A percentile compares a stretch with the other conserved stretches of the same genome.
Evolutionary conservation across 2,113 vertebrate species (phyloP).

Genomic region (Peromyscus leucopus): DNA sequence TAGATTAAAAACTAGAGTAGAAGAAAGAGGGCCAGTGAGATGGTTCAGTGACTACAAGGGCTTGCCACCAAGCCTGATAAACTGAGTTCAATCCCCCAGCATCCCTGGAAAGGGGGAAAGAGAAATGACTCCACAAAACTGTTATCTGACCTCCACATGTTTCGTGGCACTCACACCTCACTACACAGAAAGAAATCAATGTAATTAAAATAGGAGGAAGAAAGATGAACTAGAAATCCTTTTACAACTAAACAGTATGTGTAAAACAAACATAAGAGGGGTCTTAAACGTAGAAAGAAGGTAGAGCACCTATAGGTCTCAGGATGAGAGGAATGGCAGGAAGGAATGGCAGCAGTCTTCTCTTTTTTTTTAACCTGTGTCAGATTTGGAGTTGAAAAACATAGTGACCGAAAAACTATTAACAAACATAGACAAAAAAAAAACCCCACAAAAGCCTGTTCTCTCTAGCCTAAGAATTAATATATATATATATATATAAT

Average conservation of each 20-base stretch:
- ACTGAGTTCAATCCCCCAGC: background rate
- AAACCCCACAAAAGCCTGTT: background rate
- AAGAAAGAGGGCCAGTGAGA: background rate
- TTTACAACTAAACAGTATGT: background rate
- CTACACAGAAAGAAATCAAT: background rate
- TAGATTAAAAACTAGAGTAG: background rate
- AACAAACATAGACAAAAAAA: background rate
- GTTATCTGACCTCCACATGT: background rate
- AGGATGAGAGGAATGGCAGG: background rate
- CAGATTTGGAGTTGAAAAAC: slow-evolving; percentile 48
- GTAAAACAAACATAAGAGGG: slow-evolving; percentile 23
- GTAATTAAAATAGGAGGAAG: background rate
- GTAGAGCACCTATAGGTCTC: background rate
- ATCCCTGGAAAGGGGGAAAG: background rate
- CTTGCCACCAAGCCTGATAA: background rate
- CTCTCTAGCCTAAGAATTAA: background rate
- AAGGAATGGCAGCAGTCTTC: background rate
- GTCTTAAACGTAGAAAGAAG: slow-evolving; percentile 37
- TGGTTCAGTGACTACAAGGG: background rate
- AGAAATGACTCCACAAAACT: background rate
- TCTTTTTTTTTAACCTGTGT: background rate
- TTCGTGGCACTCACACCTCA: background rate
- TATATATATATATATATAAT: background rate
- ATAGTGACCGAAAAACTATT: background rate
- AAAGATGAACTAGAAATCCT: background rate